Conservation (phyloP, 2,888 invertebrate genomes). For the Drosophila subquinaria region DNA sequence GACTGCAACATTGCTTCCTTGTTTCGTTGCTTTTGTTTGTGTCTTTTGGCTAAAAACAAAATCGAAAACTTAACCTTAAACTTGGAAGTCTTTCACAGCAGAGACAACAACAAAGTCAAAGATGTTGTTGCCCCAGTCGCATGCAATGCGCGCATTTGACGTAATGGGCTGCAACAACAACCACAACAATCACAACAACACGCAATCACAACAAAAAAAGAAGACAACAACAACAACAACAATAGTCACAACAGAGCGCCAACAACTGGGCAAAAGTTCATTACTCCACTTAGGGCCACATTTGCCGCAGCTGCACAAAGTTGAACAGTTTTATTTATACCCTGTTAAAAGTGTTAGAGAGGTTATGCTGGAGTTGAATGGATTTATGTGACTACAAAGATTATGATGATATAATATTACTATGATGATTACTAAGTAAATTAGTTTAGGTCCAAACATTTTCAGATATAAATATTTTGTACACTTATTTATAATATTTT, state of each 20-base stretch:
- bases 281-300: constrained; percentile 76
- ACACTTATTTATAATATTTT: too few relatives aligned
- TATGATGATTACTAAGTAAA: too few relatives aligned
- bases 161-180: constrained; percentile 67
- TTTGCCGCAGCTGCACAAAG: constrained; percentile 64
- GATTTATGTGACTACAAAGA: neutral
- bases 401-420: too few relatives aligned
- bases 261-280: constrained; percentile 70
- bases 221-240: constrained; percentile 14
- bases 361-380: neutral
- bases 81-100: constrained; percentile 56
- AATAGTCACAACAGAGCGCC: constrained; percentile 18
- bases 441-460: too few relatives aligned
- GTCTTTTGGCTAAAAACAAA: constrained; percentile 54
- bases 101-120: constrained; percentile 20
- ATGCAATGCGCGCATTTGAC: constrained; percentile 75
- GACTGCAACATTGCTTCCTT: constrained; percentile 62
- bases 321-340: constrained; percentile 55
- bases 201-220: constrained; percentile 12
- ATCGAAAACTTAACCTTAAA: constrained; percentile 80
- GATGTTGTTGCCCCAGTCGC: constrained; percentile 64
- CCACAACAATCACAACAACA: constrained; percentile 23
- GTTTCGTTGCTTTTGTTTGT: constrained; percentile 40
- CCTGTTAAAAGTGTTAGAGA: neutral
- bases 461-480: too few relatives aligned